Evolutionary conservation across 92 coral and sea anemone species (phyloP).

Genomic region (Galaxea fascicularis): DNA sequence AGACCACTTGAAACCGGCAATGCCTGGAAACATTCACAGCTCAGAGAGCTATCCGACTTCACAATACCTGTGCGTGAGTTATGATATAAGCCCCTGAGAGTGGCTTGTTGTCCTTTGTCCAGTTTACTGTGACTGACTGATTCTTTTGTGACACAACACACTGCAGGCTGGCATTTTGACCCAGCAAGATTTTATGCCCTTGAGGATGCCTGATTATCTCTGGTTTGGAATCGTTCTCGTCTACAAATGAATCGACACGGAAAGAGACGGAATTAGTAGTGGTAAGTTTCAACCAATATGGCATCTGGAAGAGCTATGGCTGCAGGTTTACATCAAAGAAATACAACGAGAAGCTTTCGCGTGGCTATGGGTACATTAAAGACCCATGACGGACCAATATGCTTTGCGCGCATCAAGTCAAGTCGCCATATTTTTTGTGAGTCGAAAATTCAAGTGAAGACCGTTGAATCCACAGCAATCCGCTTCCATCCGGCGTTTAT

Average conservation of each 20-base stretch:
- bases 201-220: conserved; percentile 69
- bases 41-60: background rate
- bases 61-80: conserved; percentile 56
- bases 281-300: too few species aligned
- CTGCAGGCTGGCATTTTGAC: conserved; percentile 69
- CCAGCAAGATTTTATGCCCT: conserved; percentile 56
- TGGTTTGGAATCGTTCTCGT: conserved; percentile 74
- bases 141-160: conserved; percentile 77
- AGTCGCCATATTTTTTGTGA: too few species aligned
- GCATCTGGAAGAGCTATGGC: too few species aligned
- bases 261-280: background rate
- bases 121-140: conserved; percentile 55
- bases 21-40: background rate
- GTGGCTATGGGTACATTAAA: background rate
- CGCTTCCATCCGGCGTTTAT: too few species aligned
- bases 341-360: too few species aligned
- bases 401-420: too few species aligned
- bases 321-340: too few species aligned
- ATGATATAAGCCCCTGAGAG: conserved; percentile 31
- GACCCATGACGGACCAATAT: too few species aligned
- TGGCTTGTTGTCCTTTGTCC: conserved; percentile 71
- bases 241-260: conserved; percentile 20
- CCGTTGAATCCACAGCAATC: too few species aligned
- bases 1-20: too few species aligned
- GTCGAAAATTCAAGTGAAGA: too few species aligned